Evolutionary conservation across 92 coral and sea anemone genomes (phyloP).

Genomic region (Pocillopora meandrina): DNA sequence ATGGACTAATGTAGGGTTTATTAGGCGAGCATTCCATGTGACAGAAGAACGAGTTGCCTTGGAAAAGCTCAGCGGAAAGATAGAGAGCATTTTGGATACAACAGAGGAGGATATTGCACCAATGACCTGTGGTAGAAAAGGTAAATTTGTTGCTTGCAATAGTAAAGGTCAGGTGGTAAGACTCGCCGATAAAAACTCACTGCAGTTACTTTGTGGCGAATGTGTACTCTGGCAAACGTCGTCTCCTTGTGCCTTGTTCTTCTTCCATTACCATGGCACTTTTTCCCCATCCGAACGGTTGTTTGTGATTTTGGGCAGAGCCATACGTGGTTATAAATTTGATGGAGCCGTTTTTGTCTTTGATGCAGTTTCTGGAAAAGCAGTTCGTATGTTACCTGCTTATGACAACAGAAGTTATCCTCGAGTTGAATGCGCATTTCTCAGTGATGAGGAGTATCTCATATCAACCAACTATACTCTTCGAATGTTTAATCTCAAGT

Average conservation of each 20-base stretch:
- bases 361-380: conserved; percentile 14
- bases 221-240: background rate
- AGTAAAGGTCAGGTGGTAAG: conserved; percentile 8
- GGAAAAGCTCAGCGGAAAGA: background rate
- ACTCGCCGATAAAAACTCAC: background rate
- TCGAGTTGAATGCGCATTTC: background rate
- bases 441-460: conserved; percentile 21
- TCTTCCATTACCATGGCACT: background rate
- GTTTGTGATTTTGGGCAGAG: background rate
- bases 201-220: background rate
- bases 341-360: background rate
- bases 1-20: background rate
- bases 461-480: background rate
- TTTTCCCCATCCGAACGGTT: conserved; percentile 18
- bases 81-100: conserved; percentile 17
- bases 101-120: background rate
- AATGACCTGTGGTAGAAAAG: background rate
- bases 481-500: conserved; percentile 2
- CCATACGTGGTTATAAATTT: background rate
- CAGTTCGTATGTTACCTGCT: background rate
- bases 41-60: conserved; percentile 34
- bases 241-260: background rate
- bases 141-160: background rate
- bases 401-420: too few relatives aligned
- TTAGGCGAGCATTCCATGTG: background rate